phyloP scores from a whole-genome alignment of 2,888 invertebrate species.

The Dexiosoma caninum region DNA sequence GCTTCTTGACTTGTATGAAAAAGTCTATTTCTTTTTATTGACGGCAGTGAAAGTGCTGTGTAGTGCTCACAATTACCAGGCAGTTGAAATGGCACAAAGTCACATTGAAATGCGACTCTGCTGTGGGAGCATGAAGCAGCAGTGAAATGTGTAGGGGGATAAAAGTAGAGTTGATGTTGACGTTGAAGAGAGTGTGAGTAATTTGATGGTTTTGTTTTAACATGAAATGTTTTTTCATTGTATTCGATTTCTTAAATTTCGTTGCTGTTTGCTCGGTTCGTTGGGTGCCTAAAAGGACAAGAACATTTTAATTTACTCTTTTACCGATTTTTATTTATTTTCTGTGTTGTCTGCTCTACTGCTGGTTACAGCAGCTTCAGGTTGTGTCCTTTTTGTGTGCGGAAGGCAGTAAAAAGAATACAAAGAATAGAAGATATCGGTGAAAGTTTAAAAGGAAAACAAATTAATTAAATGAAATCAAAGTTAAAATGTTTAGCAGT shows the following conservation, averaged over 20 bases:
- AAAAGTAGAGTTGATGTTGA: neutral
- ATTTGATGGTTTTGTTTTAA: conserved; percentile 30
- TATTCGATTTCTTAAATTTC: neutral
- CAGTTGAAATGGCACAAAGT: conserved; percentile 39
- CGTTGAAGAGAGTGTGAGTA: neutral
- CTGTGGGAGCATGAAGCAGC: neutral
- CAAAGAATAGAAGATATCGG: no score
- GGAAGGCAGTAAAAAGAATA: no score
- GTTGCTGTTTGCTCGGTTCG: neutral
- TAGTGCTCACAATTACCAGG: neutral
- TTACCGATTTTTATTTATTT: neutral
- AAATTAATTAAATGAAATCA: conserved; percentile 63
- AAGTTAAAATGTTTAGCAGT: conserved; percentile 47
- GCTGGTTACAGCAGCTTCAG: neutral
- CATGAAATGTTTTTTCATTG: neutral
- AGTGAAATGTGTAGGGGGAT: neutral
- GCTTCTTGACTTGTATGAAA: conserved; percentile 32
- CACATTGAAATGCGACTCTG: conserved; percentile 45
- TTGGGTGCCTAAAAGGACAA: neutral
- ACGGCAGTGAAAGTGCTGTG: neutral
- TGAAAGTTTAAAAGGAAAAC: conserved; percentile 37
- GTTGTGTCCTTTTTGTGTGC: neutral
- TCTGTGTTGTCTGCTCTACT: neutral
- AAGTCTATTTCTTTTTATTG: neutral
- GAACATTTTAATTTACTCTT: conserved; percentile 39